A percentile compares a stretch with the other conserved stretches of the same genome.
Evolutionary conservation across 2,797 vertebrate genomes (phyloP).

Genomic region (Chloroceryle inda): DNA sequence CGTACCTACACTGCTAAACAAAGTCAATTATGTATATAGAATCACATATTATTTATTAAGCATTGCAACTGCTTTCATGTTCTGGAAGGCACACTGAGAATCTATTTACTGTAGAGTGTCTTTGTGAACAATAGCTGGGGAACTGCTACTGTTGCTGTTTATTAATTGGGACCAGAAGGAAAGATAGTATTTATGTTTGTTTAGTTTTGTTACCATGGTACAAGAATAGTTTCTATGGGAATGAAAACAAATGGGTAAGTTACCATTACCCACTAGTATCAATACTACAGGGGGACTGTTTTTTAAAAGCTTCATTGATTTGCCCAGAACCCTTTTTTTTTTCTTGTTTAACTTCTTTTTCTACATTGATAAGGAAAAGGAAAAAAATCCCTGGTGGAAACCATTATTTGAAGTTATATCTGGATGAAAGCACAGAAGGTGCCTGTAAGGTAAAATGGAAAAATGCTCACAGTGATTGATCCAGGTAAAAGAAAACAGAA

Average conservation of each 20-base stretch:
- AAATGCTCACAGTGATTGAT: neutral
- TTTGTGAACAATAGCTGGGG: neutral
- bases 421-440: constrained; percentile 16
- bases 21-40: neutral
- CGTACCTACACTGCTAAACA: constrained; percentile 2
- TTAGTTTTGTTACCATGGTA: constrained; percentile 52
- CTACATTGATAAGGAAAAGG: neutral
- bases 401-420: constrained; percentile 14
- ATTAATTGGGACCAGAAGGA: neutral
- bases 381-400: constrained; percentile 2
- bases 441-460: neutral
- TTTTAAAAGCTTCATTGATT: constrained; percentile 36
- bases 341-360: constrained; percentile 18
- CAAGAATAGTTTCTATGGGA: constrained; percentile 34
- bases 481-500: neutral
- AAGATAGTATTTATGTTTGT: constrained; percentile 41
- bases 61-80: neutral
- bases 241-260: constrained; percentile 39
- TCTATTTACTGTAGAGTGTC: neutral
- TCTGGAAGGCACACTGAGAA: neutral
- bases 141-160: neutral
- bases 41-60: neutral
- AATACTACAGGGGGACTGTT: neutral
- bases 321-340: neutral
- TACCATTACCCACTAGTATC: neutral